phyloP scores from a whole-genome alignment of 1,140 invertebrate genomes.

The Palaemon carinicauda region DNA sequence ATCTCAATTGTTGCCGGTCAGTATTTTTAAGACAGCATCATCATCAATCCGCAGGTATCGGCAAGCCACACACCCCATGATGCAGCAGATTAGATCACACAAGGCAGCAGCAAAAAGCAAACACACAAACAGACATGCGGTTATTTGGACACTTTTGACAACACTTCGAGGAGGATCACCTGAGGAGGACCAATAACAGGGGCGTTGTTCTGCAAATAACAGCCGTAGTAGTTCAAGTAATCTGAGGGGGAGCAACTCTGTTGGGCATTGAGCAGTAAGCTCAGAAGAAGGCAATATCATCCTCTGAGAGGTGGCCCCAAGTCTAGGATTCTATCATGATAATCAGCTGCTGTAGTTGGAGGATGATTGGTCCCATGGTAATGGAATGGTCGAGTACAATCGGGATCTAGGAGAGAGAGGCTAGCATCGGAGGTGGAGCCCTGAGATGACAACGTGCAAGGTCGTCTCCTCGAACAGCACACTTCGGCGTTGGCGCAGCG shows the following conservation, averaged over 20 bases:
- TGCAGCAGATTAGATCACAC: slow-evolving; percentile 25
- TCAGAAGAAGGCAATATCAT: slow-evolving; percentile 2
- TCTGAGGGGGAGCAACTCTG: slow-evolving; percentile 24
- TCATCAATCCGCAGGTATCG: not conserved
- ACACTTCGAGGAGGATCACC: slow-evolving; percentile 49
- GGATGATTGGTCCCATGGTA: slow-evolving; percentile 46
- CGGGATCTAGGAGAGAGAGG: slow-evolving; percentile 36
- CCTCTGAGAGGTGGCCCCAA: slow-evolving; percentile 15
- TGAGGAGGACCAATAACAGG: slow-evolving; percentile 41
- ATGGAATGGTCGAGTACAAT: slow-evolving; percentile 49
- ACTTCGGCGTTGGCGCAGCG: slow-evolving; percentile 48
- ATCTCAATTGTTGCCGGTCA: no score
- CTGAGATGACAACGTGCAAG: slow-evolving; percentile 55
- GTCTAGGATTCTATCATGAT: slow-evolving; percentile 30
- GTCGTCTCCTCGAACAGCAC: slow-evolving; percentile 56
- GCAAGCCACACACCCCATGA: slow-evolving; percentile 31
- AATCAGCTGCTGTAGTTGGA: slow-evolving; percentile 9
- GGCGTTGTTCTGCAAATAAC: slow-evolving; percentile 31
- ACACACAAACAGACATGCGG: slow-evolving; percentile 40
- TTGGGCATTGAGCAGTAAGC: not conserved
- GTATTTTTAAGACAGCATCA: no score
- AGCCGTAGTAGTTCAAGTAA: slow-evolving; percentile 5
- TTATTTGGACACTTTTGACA: slow-evolving; percentile 41
- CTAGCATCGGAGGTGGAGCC: slow-evolving; percentile 58
- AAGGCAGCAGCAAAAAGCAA: slow-evolving; percentile 1